Base-by-base conservation (phyloP, 2,888 invertebrate genomes). In the Chloroclysta siterata region DNA sequence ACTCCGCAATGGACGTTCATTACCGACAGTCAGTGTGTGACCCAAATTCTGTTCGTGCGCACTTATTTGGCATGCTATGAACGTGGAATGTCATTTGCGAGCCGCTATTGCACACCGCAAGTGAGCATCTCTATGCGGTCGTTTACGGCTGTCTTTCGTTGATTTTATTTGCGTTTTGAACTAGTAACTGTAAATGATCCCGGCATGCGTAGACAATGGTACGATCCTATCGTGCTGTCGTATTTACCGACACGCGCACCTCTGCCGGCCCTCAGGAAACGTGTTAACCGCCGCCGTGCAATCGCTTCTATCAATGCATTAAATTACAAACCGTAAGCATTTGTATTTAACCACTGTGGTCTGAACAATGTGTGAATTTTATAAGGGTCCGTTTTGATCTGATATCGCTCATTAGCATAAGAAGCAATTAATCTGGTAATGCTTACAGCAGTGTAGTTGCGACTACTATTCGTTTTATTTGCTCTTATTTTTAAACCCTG, bases 21-120 rank as follows among this genome's bases (percentile, higher is more conserved):
- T 88, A 89, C 85, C 70, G 72, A 83, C 81, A 85, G 85, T 78
- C 84, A 81, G 84, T 83, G 85, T 89, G 85, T 89, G 89, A 89
- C 91, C 90, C 78, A 87, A 88, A 90, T 91, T 84, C 75, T 73
- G 57, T 68, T 70, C 70, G 76, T 80, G 75, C 77, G 75, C 82
- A 79, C 80, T 83, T 83, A 86, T 89, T 88, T 82, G 81, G 85
- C 81, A 82, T 83, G 82, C 79, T 78, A 74, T 77, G 84, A 84
- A 85, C 81, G 84, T 77, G 83, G 86, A 87, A 88, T 88, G 87
- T 82, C 85, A 88, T 89, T 90, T 87, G 82, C 74, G 79, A 74
- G 79, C 85, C 84, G 86, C 89, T 87, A 89, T 83, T 83, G 80
- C 73, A 75, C 81, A 87, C 88, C 88, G 85, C 88, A 89, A 83